Conservation (phyloP, 2,113 vertebrate species). For the Tyto alba region DNA sequence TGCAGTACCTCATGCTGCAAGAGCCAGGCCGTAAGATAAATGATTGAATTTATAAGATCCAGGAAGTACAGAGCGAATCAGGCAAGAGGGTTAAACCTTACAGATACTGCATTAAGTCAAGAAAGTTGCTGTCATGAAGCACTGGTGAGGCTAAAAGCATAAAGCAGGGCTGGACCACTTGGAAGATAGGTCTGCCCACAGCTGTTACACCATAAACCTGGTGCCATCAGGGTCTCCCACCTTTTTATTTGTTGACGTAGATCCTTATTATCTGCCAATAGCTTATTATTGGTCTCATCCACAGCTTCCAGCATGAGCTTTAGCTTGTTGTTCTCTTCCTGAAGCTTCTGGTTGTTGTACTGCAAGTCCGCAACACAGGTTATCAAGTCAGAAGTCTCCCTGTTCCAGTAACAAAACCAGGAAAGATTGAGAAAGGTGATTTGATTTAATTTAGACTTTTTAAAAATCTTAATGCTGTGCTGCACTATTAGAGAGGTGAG, state of each 20-base stretch:
- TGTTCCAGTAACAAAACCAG: slow-evolving; percentile 23
- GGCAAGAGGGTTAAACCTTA: background rate
- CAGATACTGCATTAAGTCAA: background rate
- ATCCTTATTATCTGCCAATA: slow-evolving; percentile 78
- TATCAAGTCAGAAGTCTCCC: slow-evolving; percentile 86
- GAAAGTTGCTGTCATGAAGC: background rate
- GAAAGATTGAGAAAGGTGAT: background rate
- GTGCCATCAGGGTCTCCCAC: slow-evolving; percentile 36
- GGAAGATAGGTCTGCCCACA: background rate
- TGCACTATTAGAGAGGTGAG: background rate
- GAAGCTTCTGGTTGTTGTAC: slow-evolving; percentile 84
- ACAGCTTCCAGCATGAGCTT: slow-evolving; percentile 78
- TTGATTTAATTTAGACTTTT: background rate
- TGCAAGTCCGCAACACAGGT: slow-evolving; percentile 82
- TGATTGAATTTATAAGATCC: background rate
- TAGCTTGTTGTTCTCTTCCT: slow-evolving; percentile 82
- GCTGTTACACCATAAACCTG: background rate
- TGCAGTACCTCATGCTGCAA: background rate
- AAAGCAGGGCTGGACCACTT: background rate
- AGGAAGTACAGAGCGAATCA: background rate
- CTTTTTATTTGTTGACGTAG: slow-evolving; percentile 74
- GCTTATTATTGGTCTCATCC: slow-evolving; percentile 82
- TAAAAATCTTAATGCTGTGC: background rate
- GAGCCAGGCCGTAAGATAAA: background rate
- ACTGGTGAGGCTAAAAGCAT: background rate